Evolutionary conservation across 2,113 vertebrate species (phyloP).

Genomic region (Bostrychus sinensis): DNA sequence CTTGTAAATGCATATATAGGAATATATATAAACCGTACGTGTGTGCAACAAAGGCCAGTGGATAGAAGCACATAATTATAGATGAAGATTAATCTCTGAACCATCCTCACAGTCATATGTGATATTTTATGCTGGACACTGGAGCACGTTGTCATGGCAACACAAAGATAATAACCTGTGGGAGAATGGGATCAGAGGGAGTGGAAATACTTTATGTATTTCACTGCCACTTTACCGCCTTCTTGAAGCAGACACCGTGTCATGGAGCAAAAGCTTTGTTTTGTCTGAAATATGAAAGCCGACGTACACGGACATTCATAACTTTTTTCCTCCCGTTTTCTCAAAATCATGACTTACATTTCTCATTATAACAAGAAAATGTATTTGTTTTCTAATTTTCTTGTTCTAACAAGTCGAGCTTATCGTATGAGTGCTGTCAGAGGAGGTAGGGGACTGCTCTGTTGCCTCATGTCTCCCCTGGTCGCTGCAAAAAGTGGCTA

Average conservation of each 20-base stretch:
- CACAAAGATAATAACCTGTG: slow-evolving; percentile 12
- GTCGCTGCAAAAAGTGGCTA: too few species aligned
- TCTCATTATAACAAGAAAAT: too few species aligned
- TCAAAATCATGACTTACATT: too few species aligned
- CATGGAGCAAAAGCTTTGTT: not conserved
- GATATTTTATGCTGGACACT: slow-evolving; percentile 33
- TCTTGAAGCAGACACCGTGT: not conserved
- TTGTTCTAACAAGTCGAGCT: too few species aligned
- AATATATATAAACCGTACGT: not conserved
- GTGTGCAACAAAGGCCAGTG: not conserved
- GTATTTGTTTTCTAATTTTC: too few species aligned
- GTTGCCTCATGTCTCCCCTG: too few species aligned
- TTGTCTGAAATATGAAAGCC: too few species aligned
- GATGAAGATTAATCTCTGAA: slow-evolving; percentile 18
- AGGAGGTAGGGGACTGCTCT: too few species aligned
- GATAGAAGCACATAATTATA: slow-evolving; percentile 9
- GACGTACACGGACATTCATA: too few species aligned
- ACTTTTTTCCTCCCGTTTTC: too few species aligned
- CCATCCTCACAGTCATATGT: slow-evolving; percentile 25
- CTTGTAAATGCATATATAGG: too few species aligned
- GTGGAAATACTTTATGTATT: slow-evolving; percentile 1
- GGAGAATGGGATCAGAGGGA: slow-evolving; percentile 7
- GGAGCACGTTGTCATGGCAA: slow-evolving; percentile 49
- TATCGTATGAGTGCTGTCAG: too few species aligned
- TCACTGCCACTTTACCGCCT: not conserved